Percentiles rank a stretch among this genome's conserved stretches.
These are phyloP conservation scores for Rhabdophis nuchalis DNA, from an alignment of 2,797 vertebrate genomes.

Conservation along the genomic window DNA sequence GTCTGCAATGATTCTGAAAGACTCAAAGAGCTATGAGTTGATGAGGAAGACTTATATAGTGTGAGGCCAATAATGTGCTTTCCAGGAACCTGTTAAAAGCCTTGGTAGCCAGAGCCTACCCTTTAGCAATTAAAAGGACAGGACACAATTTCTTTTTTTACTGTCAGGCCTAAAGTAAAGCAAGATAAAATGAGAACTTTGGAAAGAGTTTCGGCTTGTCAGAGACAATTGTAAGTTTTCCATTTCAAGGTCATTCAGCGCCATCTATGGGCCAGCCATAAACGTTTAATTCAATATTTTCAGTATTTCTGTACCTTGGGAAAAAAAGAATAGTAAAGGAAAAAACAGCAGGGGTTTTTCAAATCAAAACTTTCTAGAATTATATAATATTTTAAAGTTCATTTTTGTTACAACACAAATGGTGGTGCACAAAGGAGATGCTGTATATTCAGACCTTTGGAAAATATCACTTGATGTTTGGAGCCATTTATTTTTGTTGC, in stretches of 20 bases:
- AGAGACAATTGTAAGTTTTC: not conserved
- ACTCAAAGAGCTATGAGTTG: not conserved
- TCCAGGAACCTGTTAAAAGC: conserved; percentile 2
- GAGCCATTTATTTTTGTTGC: not conserved
- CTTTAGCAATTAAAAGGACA: conserved; percentile 11
- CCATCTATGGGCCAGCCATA: conserved; percentile 10
- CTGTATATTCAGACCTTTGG: not conserved
- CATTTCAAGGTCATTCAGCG: not conserved
- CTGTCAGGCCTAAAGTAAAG: not conserved
- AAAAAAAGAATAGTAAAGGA: not conserved
- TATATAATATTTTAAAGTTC: not conserved
- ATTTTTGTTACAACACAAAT: not conserved
- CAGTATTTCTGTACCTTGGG: not conserved
- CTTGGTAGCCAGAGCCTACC: not conserved
- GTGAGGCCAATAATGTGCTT: not conserved
- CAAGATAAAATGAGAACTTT: not conserved
- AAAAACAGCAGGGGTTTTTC: too few relatives aligned
- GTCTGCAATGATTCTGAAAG: not conserved
- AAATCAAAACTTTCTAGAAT: not conserved
- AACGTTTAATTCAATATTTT: not conserved
- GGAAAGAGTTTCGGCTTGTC: not conserved
- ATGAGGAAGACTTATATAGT: not conserved
- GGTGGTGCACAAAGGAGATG: not conserved
- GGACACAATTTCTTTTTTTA: not conserved
- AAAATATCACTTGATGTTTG: not conserved